Evolutionary conservation across 2,113 vertebrate genomes (phyloP).

Genomic region (Pogona vitticeps): DNA sequence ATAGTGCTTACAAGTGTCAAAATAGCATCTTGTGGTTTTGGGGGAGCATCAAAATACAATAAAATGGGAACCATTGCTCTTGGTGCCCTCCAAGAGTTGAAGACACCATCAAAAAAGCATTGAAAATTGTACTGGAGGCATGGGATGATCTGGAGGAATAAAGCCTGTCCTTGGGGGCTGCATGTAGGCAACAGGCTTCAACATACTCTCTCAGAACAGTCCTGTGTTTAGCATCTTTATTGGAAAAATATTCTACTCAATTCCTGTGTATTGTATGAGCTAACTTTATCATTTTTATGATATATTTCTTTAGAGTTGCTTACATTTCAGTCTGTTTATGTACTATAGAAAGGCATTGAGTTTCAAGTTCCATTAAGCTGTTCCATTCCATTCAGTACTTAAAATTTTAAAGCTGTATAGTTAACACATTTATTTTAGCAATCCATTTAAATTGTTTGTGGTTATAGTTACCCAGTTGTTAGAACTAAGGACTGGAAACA

Average conservation of each 20-base stretch:
- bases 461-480: not conserved
- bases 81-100: no score
- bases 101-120: no score
- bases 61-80: no score
- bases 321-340: not conserved
- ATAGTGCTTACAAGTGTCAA: no score
- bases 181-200: no score
- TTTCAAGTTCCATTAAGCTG: slow-evolving; percentile 16
- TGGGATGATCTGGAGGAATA: no score
- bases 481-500: not conserved
- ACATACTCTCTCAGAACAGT: no score
- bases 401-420: slow-evolving; percentile 21
- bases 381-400: not conserved
- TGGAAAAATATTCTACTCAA: not conserved
- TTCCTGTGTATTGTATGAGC: not conserved
- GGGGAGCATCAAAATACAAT: no score
- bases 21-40: no score
- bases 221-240: not conserved
- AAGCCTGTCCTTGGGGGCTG: no score
- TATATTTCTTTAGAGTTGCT: not conserved
- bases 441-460: not conserved
- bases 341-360: not conserved
- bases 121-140: no score
- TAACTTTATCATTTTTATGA: not conserved
- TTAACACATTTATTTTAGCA: not conserved